Conservation (phyloP, 2,797 vertebrate species). For the Falco novaeseelandiae region DNA sequence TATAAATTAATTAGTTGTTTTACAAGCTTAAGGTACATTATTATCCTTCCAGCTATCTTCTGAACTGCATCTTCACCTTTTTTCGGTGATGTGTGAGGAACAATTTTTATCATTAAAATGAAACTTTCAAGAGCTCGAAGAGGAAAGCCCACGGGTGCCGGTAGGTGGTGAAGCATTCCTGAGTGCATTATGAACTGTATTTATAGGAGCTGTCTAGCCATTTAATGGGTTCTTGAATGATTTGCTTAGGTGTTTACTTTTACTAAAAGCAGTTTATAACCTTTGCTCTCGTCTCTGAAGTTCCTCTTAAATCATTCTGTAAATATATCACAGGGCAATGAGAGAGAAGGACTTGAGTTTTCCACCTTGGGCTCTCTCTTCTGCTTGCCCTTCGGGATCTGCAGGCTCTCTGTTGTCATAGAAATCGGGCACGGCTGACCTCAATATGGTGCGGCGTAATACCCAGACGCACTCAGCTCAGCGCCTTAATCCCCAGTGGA, state of each 20-base stretch:
- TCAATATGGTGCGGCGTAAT: not conserved
- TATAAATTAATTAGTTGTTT: constrained; percentile 22
- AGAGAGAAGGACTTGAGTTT: not conserved
- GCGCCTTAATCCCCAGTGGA: not conserved
- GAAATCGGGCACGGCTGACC: constrained; percentile 12
- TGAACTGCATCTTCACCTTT: not conserved
- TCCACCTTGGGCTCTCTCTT: not conserved
- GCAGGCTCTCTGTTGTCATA: not conserved
- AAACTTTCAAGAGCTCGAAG: not conserved
- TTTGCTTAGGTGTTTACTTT: constrained; percentile 53
- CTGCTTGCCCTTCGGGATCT: not conserved
- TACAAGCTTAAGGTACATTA: not conserved
- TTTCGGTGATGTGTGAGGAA: not conserved
- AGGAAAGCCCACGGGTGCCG: not conserved
- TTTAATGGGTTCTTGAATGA: constrained; percentile 50
- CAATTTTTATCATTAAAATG: constrained; percentile 19
- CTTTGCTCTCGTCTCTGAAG: constrained; percentile 17
- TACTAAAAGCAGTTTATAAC: constrained; percentile 57
- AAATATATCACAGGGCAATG: not conserved
- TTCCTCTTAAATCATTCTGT: constrained; percentile 52
- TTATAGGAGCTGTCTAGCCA: constrained; percentile 31
- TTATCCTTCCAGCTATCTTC: not conserved
- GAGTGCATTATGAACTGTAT: constrained; percentile 40
- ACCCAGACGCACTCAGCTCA: not conserved
- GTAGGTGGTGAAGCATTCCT: constrained; percentile 14